These are phyloP conservation scores for Mesochorus sp. DNA, from an alignment of 2,888 invertebrate species.

Conservation along the genomic window DNA sequence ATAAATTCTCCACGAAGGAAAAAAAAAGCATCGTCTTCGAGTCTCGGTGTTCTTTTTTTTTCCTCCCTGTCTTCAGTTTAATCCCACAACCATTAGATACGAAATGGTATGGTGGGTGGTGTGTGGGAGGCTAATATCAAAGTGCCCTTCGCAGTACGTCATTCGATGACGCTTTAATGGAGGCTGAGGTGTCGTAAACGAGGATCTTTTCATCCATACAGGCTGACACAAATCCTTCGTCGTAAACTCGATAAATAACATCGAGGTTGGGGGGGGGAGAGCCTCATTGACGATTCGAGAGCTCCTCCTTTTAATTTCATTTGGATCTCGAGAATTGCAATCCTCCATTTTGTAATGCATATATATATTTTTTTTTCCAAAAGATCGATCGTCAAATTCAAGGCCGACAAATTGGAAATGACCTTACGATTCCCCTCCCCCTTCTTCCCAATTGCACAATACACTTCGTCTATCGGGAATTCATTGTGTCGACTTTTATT, in stretches of 20 bases:
- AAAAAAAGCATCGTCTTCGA: too few relatives aligned
- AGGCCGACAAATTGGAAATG: constrained; percentile 71
- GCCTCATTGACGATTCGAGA: constrained; percentile 30
- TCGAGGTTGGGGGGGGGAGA: neutral
- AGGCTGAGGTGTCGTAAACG: constrained; percentile 68
- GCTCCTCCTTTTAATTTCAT: constrained; percentile 1
- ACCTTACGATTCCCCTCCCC: constrained; percentile 45
- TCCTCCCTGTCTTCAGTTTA: too few relatives aligned
- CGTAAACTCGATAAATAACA: constrained; percentile 21
- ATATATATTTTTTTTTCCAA: neutral
- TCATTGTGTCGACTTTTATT: constrained; percentile 55
- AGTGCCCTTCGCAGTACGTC: constrained; percentile 53
- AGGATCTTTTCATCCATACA: constrained; percentile 68
- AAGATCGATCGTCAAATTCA: constrained; percentile 67
- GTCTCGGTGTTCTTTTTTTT: constrained; percentile 27
- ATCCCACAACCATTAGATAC: neutral
- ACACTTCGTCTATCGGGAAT: constrained; percentile 76
- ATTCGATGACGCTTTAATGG: constrained; percentile 70
- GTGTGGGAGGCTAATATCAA: constrained; percentile 22
- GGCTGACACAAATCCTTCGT: constrained; percentile 8
- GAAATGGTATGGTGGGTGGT: too few relatives aligned
- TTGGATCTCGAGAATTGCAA: neutral
- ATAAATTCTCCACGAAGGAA: too few relatives aligned
- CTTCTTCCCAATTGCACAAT: constrained; percentile 68
- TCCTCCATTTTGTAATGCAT: neutral